Evolutionary conservation across 2,113 vertebrate species (phyloP).

Genomic region (Sinocyclocheilus maitianheensis): DNA sequence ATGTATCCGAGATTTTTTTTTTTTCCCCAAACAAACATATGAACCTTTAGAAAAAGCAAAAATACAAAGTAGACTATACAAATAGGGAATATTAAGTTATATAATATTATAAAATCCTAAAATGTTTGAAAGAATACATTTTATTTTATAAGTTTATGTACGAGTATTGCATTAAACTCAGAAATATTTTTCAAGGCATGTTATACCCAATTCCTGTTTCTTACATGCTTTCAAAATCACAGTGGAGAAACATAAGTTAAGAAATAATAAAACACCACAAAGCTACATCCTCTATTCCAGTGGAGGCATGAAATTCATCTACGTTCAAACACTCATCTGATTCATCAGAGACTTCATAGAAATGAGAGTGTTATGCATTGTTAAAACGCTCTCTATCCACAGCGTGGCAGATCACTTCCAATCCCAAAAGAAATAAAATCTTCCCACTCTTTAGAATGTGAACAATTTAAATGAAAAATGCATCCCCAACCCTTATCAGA

Average conservation of each 20-base stretch:
- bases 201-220: background rate
- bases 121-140: too few species aligned
- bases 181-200: background rate
- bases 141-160: background rate
- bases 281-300: background rate
- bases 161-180: background rate
- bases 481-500: background rate
- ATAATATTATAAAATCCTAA: too few species aligned
- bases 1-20: background rate
- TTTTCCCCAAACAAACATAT: too few species aligned
- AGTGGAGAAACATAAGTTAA: background rate
- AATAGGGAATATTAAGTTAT: too few species aligned
- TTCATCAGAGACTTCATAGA: background rate
- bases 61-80: too few species aligned
- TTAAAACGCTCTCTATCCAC: slow-evolving; percentile 3
- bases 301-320: background rate
- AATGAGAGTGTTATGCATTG: background rate
- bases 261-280: background rate
- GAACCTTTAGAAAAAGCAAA: too few species aligned
- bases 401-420: background rate
- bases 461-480: slow-evolving; percentile 2
- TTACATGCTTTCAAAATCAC: background rate
- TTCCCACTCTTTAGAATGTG: background rate
- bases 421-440: background rate
- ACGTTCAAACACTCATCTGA: background rate